Evolutionary conservation across 2,113 vertebrate species (phyloP), one percentile per base, ranked within the genome.

Genomic region (Triplophysa dalaica): DNA sequence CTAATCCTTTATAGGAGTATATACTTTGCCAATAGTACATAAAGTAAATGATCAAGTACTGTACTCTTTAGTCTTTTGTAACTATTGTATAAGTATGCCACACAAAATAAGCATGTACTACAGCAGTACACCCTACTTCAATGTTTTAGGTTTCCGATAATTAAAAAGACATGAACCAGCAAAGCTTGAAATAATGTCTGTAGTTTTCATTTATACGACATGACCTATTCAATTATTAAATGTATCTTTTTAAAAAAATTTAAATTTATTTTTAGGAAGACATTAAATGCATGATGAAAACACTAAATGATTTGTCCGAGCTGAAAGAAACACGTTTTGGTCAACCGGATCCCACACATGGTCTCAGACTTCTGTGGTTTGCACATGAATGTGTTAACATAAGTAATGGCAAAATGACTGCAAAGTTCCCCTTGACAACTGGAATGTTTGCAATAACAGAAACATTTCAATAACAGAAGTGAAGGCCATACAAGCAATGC

Each of bases 301-400:
- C 33, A 4, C 24, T 83, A 4, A 66, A 72, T 3, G 73, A 76
- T 16, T n/a, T 83, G 24, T 1, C 17, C 1, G 13, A 70, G 0
- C 79, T 81, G 24, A n/a, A n/a, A 2, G 2, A 60, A 6, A 56
- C 69, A 0, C 41, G 26, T 11, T 82, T 79, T 60, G 72, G 66
- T 12, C 70, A 66, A 58, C 83, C 80, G 1, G 1, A 0, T 16
- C 83, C 80, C 19, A 60, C 70, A 19, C 70, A 72, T n/a, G 83
- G 83, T 8, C 60, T 84, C 14, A 48, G 56, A 8, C 65, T 84
- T 1, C 33, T 82, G 14, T 79, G 72, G 83, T 79, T 82, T n/a
- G 64, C 70, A 1, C 3, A 12, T 1, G 21, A 54, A 0, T 75
- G 19, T 26, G 22, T 83, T n/a, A 0, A 45, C 0, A 41, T 77